A percentile compares a stretch with the other conserved stretches of the same genome.
Conservation (phyloP, 2,888 invertebrate species). For the Andrena marginata region DNA sequence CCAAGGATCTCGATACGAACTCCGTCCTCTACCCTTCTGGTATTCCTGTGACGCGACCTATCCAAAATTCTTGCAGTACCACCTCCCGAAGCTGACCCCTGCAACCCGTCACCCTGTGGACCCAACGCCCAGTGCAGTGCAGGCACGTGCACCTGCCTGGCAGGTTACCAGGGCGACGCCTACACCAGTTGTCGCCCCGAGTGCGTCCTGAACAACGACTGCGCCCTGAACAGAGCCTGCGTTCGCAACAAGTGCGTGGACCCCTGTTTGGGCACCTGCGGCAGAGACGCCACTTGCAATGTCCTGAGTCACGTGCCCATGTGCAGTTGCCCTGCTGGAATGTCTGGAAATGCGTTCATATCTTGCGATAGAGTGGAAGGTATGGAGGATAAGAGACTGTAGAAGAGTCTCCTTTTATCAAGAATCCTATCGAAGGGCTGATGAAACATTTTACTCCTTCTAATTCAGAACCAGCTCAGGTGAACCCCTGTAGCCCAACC, state of each 20-base stretch:
- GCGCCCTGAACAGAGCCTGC: conserved; percentile 89
- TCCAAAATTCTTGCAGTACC: conserved; percentile 43
- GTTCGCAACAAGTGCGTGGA: conserved; percentile 90
- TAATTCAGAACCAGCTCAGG: conserved; percentile 33
- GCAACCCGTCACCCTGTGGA: conserved; percentile 92
- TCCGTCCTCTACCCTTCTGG: no score
- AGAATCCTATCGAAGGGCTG: no score
- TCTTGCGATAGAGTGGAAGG: conserved; percentile 86
- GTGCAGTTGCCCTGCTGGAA: conserved; percentile 89
- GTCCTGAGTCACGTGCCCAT: conserved; percentile 89
- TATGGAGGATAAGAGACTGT: conserved; percentile 56
- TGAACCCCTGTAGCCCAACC: conserved; percentile 88
- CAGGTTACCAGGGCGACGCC: conserved; percentile 87
- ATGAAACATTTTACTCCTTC: background rate
- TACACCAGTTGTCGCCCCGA: conserved; percentile 90
- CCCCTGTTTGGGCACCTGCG: conserved; percentile 91
- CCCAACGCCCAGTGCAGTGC: conserved; percentile 89
- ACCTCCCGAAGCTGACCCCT: conserved; percentile 86
- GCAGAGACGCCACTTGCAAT: conserved; percentile 84
- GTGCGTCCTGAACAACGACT: conserved; percentile 89
- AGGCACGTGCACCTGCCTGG: conserved; percentile 86
- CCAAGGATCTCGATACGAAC: background rate
- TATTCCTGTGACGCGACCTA: no score
- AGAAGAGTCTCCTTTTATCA: background rate
- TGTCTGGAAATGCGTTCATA: conserved; percentile 90